These are phyloP conservation scores for Catocala sponsa DNA, from an alignment of 2,888 invertebrate genomes.

Conservation along the genomic window DNA sequence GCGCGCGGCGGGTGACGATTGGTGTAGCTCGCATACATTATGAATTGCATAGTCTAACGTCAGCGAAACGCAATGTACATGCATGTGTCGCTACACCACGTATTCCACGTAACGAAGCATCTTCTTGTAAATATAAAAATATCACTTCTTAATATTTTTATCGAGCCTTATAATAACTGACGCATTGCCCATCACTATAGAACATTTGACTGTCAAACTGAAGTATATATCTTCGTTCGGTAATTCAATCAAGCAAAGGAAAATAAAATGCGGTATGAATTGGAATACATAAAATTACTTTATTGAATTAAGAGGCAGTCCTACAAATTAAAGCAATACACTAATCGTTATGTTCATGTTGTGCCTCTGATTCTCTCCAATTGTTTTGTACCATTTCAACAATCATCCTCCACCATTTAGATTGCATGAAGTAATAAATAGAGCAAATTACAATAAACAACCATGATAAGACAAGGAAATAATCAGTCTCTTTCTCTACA, in stretches of 20 bases:
- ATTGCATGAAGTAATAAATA: conserved; percentile 92
- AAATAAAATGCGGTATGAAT: not conserved
- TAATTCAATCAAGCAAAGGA: not conserved
- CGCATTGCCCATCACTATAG: no score
- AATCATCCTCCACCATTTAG: conserved; percentile 93
- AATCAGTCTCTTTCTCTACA: conserved; percentile 93
- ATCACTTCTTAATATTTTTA: no score
- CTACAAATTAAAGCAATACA: conserved; percentile 9
- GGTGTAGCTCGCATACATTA: no score
- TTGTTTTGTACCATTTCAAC: conserved; percentile 95
- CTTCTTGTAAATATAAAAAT: no score
- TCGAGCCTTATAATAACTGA: no score
- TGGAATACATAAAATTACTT: not conserved
- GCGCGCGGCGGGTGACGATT: no score
- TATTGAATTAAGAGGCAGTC: not conserved
- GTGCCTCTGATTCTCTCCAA: conserved; percentile 96
- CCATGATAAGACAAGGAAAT: conserved; percentile 95
- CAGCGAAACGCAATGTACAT: no score
- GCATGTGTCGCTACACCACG: no score
- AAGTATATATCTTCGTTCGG: no score
- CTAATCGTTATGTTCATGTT: conserved; percentile 92
- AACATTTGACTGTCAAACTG: no score
- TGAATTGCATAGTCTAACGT: no score
- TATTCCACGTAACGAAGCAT: no score
- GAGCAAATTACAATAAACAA: conserved; percentile 93